Evolutionary conservation across 2,797 vertebrate genomes (phyloP), one percentile per base, ranked within the genome.

Genomic region (Falco berigora): DNA sequence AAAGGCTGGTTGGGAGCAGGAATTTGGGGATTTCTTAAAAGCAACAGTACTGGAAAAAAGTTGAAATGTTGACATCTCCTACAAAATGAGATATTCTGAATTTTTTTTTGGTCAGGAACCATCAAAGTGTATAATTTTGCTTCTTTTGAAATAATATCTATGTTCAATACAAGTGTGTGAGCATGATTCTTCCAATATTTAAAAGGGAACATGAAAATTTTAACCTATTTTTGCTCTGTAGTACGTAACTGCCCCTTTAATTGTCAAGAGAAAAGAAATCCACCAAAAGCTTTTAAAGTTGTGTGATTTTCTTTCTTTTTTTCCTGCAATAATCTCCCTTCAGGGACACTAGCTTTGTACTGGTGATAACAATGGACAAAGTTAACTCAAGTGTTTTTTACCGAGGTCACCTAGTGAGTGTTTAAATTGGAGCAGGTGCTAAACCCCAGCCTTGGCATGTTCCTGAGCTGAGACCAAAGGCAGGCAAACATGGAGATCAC

Each of bases 11-110:
- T 69, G 42, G 76, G 85, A 96, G 73, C 82, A 63, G 90, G 93
- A 90, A 93, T 92, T 72, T 1, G 80, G 89, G 88, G 86, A 96
- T 95, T 96, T 96, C 94, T 93, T 77, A 64, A 86, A 92, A 93
- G 92, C 67, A 2, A 86, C 94, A 80, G 52, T 49, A 42, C 78
- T 90, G 83, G 86, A 46, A 94, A 92, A 92, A 92, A 30, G 56
- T 34, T 83, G 86, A 96, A 84, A 92, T 88, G 92, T 81, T 92
- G 90, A 86, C 30, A 71, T 90, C 94, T 97, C 94, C 86, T 86
- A 93, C 53, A 74, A 77, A 93, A 76, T 19, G 40, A 46, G 86
- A 71, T 36, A 68, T 49, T 83, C 71, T 4, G 6, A 58, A 34
- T 71, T 86, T 92, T 40, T 50, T 69, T 93, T 71, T 72, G 49